Base-by-base conservation (phyloP, 1,140 invertebrate species). In the Panulirus ornatus region DNA sequence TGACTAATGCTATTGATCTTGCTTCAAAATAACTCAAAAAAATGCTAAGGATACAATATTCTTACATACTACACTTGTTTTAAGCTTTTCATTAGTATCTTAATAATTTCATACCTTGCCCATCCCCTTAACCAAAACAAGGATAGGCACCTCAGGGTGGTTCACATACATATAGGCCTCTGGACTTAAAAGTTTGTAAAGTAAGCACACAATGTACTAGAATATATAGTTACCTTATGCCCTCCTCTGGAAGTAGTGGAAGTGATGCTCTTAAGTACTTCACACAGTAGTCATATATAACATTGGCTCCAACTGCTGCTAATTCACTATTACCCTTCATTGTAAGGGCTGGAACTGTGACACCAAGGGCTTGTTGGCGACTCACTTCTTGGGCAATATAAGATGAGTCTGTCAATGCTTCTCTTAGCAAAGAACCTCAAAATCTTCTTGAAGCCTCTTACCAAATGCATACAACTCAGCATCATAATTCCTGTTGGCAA, bases 401-500 rank as follows among this genome's bases (percentile, higher is more conserved):
- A 0, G 97, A 97, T 84, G 95, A 94, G 92, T 98, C 95, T 44
- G 96, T 97, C 73, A 99, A 97, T 22, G 97, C 97, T 93, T 95
- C 95, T 84, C 96, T 94, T 38, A 99, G 93, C 30, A 96, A 93
- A 71, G 95, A 93, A 0, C 94, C 93, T 97, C 94, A 93, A 99
- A 97, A 11, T 96, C 95, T 95, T 99, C 98, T n/a, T 96, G 96
- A 16, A 99, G 94, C 66, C 98, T 94, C 92, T 96, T 96, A 40
- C 96, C 96, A 95, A 99, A 99, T 5, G 97, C 97, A 95, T 95
- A 98, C 27, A 99, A 87, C 94, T 99, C 98, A 0, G 97, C 95
- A 91, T 96, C 95, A 93, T 97, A 96, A 93, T 99, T 99, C 98
- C 95, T 95, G 87, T 19, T 30, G 73, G n/a, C 51, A 36, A 51